Percentiles rank a stretch among this genome's conserved stretches.
Conservation (phyloP, 2,797 vertebrate species). For the Remorina albescens region DNA sequence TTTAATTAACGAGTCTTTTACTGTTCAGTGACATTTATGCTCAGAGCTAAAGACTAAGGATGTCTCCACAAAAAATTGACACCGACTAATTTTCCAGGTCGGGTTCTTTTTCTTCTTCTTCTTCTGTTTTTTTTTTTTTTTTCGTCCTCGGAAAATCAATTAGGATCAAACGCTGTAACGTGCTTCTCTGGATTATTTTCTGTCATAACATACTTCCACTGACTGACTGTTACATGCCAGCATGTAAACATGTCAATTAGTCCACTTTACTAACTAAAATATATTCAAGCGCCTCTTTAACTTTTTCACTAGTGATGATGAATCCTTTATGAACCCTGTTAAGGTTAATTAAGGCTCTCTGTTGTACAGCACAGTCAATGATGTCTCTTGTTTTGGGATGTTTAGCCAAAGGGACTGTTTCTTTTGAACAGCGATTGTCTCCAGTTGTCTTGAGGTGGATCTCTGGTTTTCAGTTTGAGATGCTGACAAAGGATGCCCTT, state of each 20-base stretch:
- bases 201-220: not conserved
- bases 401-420: constrained; percentile 47
- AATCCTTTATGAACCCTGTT: constrained; percentile 4
- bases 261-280: not conserved
- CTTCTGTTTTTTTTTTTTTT: constrained; percentile 32
- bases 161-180: constrained; percentile 25
- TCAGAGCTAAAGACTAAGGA: constrained; percentile 68
- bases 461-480: constrained; percentile 65
- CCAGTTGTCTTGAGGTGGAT: constrained; percentile 68
- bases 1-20: constrained; percentile 80
- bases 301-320: not conserved
- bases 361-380: constrained; percentile 18
- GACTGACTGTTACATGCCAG: not conserved
- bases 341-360: constrained; percentile 38
- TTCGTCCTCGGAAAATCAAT: constrained; percentile 50
- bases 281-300: not conserved
- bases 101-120: too few species aligned
- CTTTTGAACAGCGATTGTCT: constrained; percentile 55
- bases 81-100: constrained; percentile 62
- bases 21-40: constrained; percentile 79
- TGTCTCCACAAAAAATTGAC: constrained; percentile 60
- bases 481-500: constrained; percentile 78
- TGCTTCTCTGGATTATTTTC: not conserved
- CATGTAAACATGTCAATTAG: constrained; percentile 1
- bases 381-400: constrained; percentile 31